These are phyloP conservation scores for Lapara coniferarum DNA, from an alignment of 2,888 invertebrate species.

Conservation along the genomic window DNA sequence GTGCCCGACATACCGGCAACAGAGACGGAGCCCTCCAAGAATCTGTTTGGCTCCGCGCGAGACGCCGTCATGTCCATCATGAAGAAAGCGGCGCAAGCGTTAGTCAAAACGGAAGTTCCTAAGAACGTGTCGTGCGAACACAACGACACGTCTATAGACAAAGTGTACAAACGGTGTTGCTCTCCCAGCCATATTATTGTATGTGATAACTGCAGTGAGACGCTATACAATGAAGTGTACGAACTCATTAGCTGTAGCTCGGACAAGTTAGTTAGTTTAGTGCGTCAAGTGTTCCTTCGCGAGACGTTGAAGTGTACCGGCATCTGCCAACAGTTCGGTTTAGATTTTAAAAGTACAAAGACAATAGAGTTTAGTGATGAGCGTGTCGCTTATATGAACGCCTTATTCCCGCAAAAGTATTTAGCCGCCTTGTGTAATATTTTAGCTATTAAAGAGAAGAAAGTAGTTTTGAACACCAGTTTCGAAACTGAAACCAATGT, in stretches of 20 bases:
- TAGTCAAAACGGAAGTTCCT: slow-evolving; percentile 88
- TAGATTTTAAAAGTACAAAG: slow-evolving; percentile 85
- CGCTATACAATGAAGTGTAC: slow-evolving; percentile 88
- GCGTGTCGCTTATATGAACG: slow-evolving; percentile 83
- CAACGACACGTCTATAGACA: slow-evolving; percentile 72
- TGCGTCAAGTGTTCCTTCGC: slow-evolving; percentile 84
- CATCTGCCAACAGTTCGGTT: slow-evolving; percentile 85
- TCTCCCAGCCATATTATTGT: slow-evolving; percentile 89
- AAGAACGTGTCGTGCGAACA: slow-evolving; percentile 83
- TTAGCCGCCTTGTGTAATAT: slow-evolving; percentile 91
- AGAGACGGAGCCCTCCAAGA: slow-evolving; percentile 84
- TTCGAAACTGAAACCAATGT: slow-evolving; percentile 79
- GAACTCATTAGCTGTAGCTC: slow-evolving; percentile 89
- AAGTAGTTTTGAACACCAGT: slow-evolving; percentile 86
- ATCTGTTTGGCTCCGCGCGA: slow-evolving; percentile 93
- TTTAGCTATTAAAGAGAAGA: slow-evolving; percentile 86
- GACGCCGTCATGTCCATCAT: slow-evolving; percentile 96
- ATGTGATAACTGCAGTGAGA: slow-evolving; percentile 89
- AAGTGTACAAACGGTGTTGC: slow-evolving; percentile 83
- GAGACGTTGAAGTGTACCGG: slow-evolving; percentile 85
- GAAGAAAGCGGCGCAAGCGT: slow-evolving; percentile 94
- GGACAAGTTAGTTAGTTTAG: slow-evolving; percentile 83
- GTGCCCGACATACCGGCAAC: slow-evolving; percentile 75
- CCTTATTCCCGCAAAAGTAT: slow-evolving; percentile 87
- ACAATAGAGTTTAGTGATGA: slow-evolving; percentile 76